phyloP scores from a whole-genome alignment of 2,888 invertebrate genomes.

The Sinhomidia bicolor region DNA sequence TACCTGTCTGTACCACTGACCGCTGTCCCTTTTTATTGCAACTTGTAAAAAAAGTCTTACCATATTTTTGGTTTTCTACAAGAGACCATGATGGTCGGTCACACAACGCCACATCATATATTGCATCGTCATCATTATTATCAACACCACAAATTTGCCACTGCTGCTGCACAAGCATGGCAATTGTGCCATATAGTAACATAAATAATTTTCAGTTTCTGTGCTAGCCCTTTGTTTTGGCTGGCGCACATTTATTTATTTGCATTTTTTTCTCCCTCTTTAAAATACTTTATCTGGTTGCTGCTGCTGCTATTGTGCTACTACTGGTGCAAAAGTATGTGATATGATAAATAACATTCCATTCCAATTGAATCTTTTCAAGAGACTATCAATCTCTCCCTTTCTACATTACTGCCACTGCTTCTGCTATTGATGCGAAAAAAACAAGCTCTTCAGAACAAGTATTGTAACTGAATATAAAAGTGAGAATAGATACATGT shows the following conservation, averaged over 20 bases:
- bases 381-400: neutral
- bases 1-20: neutral
- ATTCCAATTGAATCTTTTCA: constrained; percentile 17
- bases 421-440: too few species aligned
- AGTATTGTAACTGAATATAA: neutral
- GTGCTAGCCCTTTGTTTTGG: constrained; percentile 1
- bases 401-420: too few species aligned
- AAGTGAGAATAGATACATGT: constrained; percentile 23
- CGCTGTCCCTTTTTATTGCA: constrained; percentile 31
- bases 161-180: neutral
- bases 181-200: constrained; percentile 5
- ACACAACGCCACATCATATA: neutral
- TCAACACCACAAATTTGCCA: neutral
- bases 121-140: constrained; percentile 1
- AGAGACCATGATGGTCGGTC: neutral
- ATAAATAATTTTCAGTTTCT: neutral
- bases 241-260: constrained; percentile 24
- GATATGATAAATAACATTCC: neutral
- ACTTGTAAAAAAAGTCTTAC: neutral
- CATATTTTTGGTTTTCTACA: too few species aligned
- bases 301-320: neutral
- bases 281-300: neutral
- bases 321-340: neutral
- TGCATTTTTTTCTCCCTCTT: neutral
- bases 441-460: neutral